Conservation (phyloP, 2,797 vertebrate genomes). For the Enoplosus armatus region DNA sequence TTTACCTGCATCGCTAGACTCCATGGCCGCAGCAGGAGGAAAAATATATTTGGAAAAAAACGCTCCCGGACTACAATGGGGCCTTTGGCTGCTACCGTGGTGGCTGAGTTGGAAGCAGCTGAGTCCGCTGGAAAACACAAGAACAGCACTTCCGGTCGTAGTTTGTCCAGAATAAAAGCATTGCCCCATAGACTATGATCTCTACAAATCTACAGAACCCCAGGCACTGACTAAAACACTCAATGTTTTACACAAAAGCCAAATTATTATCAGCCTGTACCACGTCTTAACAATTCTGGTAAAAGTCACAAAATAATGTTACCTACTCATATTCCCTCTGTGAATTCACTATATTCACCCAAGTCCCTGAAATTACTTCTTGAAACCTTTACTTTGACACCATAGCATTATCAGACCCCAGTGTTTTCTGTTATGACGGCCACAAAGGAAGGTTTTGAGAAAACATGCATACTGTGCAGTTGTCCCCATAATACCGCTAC, state of each 20-base stretch:
- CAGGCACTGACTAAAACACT: background rate
- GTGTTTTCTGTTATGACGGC: background rate
- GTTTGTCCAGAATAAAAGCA: constrained; percentile 57
- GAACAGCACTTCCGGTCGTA: constrained; percentile 11
- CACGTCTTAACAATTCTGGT: background rate
- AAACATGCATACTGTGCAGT: background rate
- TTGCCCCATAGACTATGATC: fast-evolving
- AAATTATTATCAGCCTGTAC: background rate
- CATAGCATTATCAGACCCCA: no score
- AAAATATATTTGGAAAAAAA: constrained; percentile 24
- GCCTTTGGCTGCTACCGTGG: constrained; percentile 9
- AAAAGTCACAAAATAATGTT: background rate
- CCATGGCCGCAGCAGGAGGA: constrained; percentile 63
- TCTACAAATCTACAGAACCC: background rate
- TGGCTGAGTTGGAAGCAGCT: background rate
- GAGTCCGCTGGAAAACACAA: background rate
- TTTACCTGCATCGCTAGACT: constrained; percentile 75
- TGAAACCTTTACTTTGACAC: background rate
- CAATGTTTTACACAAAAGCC: background rate
- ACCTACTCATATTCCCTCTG: no score
- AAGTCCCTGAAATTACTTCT: background rate
- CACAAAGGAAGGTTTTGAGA: background rate
- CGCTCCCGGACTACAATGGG: background rate
- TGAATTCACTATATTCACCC: background rate
- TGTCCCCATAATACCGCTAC: no score